Evolutionary conservation across 2,888 invertebrate species (phyloP).

Genomic region (Eremobia ochroleuca): DNA sequence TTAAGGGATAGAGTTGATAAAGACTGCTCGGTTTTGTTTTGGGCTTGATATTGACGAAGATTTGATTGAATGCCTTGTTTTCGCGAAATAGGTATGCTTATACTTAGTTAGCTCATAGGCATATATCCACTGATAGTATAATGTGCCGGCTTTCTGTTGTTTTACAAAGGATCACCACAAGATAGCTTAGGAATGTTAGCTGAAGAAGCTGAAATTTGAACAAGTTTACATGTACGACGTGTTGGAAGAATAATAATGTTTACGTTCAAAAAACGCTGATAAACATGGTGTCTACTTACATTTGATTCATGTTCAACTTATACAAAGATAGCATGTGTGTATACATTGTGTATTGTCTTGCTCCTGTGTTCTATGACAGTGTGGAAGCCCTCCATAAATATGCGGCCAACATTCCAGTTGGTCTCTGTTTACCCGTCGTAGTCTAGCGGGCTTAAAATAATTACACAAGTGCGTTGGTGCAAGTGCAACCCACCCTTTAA

Average conservation of each 20-base stretch:
- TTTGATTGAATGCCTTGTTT: background rate
- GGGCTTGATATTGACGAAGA: background rate
- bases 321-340: slow-evolving; percentile 26
- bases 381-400: slow-evolving; percentile 72
- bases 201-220: slow-evolving; percentile 36
- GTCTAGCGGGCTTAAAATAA: slow-evolving; percentile 88
- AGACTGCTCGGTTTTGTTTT: background rate
- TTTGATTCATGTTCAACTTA: slow-evolving; percentile 50
- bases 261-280: slow-evolving; percentile 40
- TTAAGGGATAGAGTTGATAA: background rate
- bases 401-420: slow-evolving; percentile 82
- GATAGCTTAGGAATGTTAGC: slow-evolving; percentile 40
- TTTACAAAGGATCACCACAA: slow-evolving; percentile 12
- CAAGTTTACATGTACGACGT: slow-evolving; percentile 15
- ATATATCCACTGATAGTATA: background rate
- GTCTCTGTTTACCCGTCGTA: slow-evolving; percentile 82
- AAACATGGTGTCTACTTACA: slow-evolving; percentile 50
- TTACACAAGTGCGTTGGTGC: slow-evolving; percentile 86
- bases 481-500: slow-evolving; percentile 77
- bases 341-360: slow-evolving; percentile 40
- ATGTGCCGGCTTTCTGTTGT: background rate
- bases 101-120: background rate
- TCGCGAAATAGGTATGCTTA: background rate
- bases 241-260: slow-evolving; percentile 29
- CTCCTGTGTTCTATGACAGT: slow-evolving; percentile 45